Evolutionary conservation across 2,113 vertebrate species (phyloP).

Genomic region (Myxocyprinus asiaticus): DNA sequence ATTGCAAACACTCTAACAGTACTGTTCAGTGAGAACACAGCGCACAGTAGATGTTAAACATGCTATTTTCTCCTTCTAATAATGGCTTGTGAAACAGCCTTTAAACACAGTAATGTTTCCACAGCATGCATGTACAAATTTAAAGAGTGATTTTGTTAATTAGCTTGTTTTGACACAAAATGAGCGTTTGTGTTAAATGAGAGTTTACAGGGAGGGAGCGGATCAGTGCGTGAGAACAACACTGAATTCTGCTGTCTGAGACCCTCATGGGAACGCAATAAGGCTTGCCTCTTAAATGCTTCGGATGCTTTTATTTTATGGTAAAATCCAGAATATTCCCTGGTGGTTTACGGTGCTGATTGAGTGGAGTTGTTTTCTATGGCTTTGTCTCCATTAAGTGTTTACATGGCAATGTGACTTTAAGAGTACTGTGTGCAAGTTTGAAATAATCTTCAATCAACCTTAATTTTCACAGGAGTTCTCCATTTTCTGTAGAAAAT

Average conservation of each 20-base stretch:
- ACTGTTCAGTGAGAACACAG: neutral
- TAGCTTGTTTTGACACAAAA: slow-evolving; percentile 59
- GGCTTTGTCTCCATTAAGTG: no score
- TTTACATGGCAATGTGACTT: no score
- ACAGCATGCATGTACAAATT: neutral
- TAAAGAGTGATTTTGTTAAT: slow-evolving; percentile 43
- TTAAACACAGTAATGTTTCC: slow-evolving; percentile 15
- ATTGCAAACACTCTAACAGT: no score
- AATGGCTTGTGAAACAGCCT: slow-evolving; percentile 19
- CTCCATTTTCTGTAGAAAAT: no score
- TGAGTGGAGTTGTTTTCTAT: no score
- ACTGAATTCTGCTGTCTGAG: neutral
- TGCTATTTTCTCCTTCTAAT: slow-evolving; percentile 9
- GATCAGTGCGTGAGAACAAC: slow-evolving; percentile 13
- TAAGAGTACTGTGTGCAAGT: no score
- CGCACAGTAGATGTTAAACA: neutral
- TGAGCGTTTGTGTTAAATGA: slow-evolving; percentile 42
- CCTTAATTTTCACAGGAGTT: no score
- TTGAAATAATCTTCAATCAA: no score
- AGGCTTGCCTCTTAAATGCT: slow-evolving; percentile 38
- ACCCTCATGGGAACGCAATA: slow-evolving; percentile 17
- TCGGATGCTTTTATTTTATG: slow-evolving; percentile 41
- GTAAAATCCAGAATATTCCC: neutral
- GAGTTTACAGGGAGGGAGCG: slow-evolving; percentile 15
- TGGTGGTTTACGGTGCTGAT: no score